Evolutionary conservation across 1,140 invertebrate genomes (phyloP), one percentile per base, ranked within the genome.

Genomic region (Drosophila pruinosa): DNA sequence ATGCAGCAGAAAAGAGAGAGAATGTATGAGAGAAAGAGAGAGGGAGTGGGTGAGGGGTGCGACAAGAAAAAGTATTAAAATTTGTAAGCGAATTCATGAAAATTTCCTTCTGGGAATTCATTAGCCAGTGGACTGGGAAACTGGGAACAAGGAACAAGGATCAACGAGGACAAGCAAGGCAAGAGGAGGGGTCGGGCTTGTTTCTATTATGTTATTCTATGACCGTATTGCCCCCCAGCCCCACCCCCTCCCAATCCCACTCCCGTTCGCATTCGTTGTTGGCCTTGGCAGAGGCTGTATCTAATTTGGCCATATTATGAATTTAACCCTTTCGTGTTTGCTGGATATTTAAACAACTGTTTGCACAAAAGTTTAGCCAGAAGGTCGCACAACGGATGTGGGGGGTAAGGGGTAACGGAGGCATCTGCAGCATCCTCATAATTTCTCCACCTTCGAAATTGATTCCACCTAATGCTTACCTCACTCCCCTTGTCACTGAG

Each of bases 261-360:
- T 10, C 19, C 7, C 0, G 2, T n/a, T n/a, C n/a, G 1, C 10
- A 4, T 1, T 47, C 21, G 4, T 12, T 12, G n/a, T 14, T 4
- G 1, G 22, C 73, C 48, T 15, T 26, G 24, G 21, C 14, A 7
- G 10, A 22, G 24, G 64, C 68, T 88, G 78, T 81, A 86, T 86
- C 82, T 88, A 86, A 86, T 86, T 86, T 86, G 78, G 82, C 63
- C 74, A 86, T 88, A 86, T 86, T 86, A 86, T 88, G 82, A 86
- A 86, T 88, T 88, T 86, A 86, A 88, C 82, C 82, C 83, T 86
- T 85, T 70, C 82, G 81, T 88, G 82, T 86, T 86, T 82, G 74
- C 72, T 88, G 83, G 82, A 86, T 82, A 86, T 86, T 86, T 82
- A 82, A 86, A 86, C 82, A 86, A 86, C 78, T 86, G 82, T 86